phyloP scores from a whole-genome alignment of 2,888 invertebrate genomes.

The Dione juno region DNA sequence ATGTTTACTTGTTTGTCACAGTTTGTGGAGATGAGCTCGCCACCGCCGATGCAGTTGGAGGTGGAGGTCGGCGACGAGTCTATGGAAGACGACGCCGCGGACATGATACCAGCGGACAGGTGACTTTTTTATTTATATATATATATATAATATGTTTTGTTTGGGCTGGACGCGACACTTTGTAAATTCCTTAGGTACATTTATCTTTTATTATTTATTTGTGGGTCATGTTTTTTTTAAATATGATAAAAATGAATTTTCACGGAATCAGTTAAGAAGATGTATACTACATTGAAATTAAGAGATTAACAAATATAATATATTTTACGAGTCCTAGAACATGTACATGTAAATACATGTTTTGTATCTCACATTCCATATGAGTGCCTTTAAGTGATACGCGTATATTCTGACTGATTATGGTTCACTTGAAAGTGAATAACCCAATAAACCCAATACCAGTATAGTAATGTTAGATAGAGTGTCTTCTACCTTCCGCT shows the following conservation, averaged over 20 bases:
- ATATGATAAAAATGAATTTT: no score
- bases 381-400: not conserved
- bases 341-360: not conserved
- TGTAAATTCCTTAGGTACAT: not conserved
- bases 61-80: constrained; percentile 75
- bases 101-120: constrained; percentile 75
- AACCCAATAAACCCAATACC: constrained; percentile 14
- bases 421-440: constrained; percentile 15
- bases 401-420: not conserved
- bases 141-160: not conserved
- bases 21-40: constrained; percentile 69
- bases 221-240: no score
- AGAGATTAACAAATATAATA: no score
- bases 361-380: not conserved
- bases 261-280: no score
- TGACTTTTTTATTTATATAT: constrained; percentile 42
- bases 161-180: not conserved
- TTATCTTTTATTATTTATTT: no score
- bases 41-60: constrained; percentile 74
- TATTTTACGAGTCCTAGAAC: not conserved
- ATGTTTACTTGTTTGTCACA: not conserved
- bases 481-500: constrained; percentile 9
- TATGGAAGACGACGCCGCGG: constrained; percentile 73
- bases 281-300: no score
- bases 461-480: not conserved